Conservation (phyloP, 2,113 vertebrate genomes). For the Calidris pugnax region DNA sequence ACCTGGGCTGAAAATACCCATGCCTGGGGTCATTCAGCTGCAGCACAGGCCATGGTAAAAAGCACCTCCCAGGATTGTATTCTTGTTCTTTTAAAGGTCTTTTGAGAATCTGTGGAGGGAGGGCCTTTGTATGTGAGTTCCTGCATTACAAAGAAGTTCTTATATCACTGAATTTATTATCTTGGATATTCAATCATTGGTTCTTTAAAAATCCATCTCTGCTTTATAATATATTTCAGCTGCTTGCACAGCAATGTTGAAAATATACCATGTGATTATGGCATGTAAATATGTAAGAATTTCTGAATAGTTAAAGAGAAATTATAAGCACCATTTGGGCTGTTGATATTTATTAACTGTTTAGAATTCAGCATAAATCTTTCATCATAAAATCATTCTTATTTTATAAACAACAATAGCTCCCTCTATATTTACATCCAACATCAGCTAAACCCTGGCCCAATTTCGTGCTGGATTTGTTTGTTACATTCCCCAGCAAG, state of each 20-base stretch:
- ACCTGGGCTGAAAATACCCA: neutral
- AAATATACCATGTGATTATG: neutral
- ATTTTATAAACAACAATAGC: conserved; percentile 26
- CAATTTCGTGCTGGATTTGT: neutral
- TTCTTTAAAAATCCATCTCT: neutral
- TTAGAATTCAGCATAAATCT: conserved; percentile 12
- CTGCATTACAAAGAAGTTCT: neutral
- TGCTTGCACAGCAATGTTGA: neutral
- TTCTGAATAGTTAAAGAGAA: conserved; percentile 8
- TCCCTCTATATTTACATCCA: conserved; percentile 10
- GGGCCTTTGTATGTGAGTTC: neutral
- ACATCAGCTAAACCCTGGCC: neutral
- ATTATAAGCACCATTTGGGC: neutral
- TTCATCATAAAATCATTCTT: conserved; percentile 8
- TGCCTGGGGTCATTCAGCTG: neutral
- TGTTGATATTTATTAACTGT: conserved; percentile 28
- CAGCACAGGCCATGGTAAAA: neutral
- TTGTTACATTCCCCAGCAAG: conserved; percentile 17
- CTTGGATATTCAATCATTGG: neutral
- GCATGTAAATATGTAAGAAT: neutral
- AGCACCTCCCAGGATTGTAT: neutral
- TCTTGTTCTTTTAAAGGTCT: neutral
- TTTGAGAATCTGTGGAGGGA: neutral
- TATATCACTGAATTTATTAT: neutral
- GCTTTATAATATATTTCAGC: neutral